Percentiles rank a stretch among this genome's conserved stretches.
These are phyloP conservation scores for Ornithoptera priamus DNA, from an alignment of 2,888 invertebrate genomes.

Conservation along the genomic window DNA sequence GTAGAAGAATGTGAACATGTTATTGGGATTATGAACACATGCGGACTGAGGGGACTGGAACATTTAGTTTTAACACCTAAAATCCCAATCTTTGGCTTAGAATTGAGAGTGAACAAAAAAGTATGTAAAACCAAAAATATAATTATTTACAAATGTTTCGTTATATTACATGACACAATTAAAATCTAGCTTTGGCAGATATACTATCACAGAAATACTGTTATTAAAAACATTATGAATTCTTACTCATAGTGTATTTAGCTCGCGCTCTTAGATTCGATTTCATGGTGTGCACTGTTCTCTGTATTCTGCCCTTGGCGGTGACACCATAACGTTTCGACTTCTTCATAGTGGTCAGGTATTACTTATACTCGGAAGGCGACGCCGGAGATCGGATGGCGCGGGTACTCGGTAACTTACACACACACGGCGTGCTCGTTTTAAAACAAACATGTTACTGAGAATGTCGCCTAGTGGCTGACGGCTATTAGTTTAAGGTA, in stretches of 20 bases:
- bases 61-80: constrained; percentile 9
- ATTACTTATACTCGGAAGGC: constrained; percentile 34
- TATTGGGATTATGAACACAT: constrained; percentile 14
- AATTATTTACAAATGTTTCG: not conserved
- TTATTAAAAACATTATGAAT: constrained; percentile 29
- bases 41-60: constrained; percentile 7
- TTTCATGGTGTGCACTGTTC: constrained; percentile 40
- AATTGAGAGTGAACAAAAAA: constrained; percentile 17
- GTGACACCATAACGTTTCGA: constrained; percentile 38
- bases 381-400: constrained; percentile 37
- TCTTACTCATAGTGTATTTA: constrained; percentile 52
- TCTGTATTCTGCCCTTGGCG: constrained; percentile 35
- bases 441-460: constrained; percentile 50
- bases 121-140: not conserved
- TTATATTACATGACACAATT: too few species aligned
- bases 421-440: constrained; percentile 54
- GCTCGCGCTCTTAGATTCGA: constrained; percentile 33
- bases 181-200: too few species aligned
- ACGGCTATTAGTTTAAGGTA: constrained; percentile 21
- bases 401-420: constrained; percentile 27
- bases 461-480: constrained; percentile 33
- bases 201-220: too few species aligned
- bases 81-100: constrained; percentile 5
- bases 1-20: constrained; percentile 3
- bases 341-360: constrained; percentile 43